Base-by-base conservation (phyloP, 2,888 invertebrate genomes). In the Eurytoma adleriae region DNA sequence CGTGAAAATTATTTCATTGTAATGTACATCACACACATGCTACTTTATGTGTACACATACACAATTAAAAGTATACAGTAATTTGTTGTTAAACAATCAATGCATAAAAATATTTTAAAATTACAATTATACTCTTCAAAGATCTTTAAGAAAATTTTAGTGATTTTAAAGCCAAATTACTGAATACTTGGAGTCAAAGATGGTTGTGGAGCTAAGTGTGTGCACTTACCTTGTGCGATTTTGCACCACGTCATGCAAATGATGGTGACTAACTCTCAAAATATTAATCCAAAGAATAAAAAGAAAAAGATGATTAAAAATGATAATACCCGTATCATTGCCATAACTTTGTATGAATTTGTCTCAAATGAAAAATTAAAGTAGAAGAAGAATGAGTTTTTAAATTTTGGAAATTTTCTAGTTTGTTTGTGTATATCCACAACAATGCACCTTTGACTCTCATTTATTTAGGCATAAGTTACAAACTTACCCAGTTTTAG, bases 401-500 rank as follows among this genome's bases (percentile, higher is more conserved):
- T 2, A 24, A 16, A 59, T 48, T 20, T 18, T 50, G 14, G 40
- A 24, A 61, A 27, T 24, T 69, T 30, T 50, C 48, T 54, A 70
- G 24, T 64, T 50, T 88, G 87, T 89, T 83, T 85, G 86, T 88
- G 87, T 83, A 30, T 86, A 84, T 69, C 90, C 90, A 90, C 90
- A 90, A 89, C 90, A 80, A 79, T 73, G 56, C 90, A 89, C 84
- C 89, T 88, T 90, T 90, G 89, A 86, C 88, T 84, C 88, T 86
- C 57, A 56, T 66, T 80, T 74, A 67, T 67, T 54, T 24, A 75
- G 72, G 52, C 57, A 84, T 80, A 80, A 80, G 85, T 83, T 83
- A 82, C 86, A 87, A 87, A 91, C 90, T 91, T 87, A 91, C 90
- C 90, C 90, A 88, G 90, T 87, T 88, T 91, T 91, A 83, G 89